Conservation (phyloP, 2,797 vertebrate species). For the Chiloscyllium punctatum region DNA sequence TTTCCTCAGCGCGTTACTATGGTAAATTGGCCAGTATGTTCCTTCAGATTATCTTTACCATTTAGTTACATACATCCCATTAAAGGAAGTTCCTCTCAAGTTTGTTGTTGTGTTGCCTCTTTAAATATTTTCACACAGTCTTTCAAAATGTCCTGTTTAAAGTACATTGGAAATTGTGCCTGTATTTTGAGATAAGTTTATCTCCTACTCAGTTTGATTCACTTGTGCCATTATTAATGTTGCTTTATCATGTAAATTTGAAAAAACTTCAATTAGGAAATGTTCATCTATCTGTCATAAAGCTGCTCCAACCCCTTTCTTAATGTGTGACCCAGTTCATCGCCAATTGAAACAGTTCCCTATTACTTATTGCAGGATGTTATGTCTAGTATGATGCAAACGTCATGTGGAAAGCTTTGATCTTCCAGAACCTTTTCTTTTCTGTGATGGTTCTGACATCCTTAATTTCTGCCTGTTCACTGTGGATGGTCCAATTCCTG, state of each 20-base stretch:
- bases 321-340: background rate
- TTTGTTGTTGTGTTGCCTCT: background rate
- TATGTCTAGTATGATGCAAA: constrained; percentile 38
- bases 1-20: background rate
- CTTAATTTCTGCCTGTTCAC: background rate
- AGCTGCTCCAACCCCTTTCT: background rate
- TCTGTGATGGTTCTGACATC: constrained; percentile 17
- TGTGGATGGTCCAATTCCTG: constrained; percentile 2
- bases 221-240: background rate
- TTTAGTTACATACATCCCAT: background rate
- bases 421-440: background rate
- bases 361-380: constrained; percentile 41
- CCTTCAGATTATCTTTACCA: background rate
- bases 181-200: background rate
- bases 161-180: background rate
- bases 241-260: background rate
- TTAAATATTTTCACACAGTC: background rate
- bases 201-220: too few species aligned
- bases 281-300: background rate
- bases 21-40: background rate
- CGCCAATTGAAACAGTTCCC: constrained; percentile 26
- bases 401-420: constrained; percentile 21
- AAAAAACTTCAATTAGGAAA: background rate
- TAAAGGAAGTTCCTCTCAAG: background rate
- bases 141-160: background rate